Percentiles rank a stretch among this genome's conserved stretches.
These are phyloP conservation scores for Coturnix japonica DNA, from an alignment of 2,113 vertebrate genomes.

Conservation along the genomic window DNA sequence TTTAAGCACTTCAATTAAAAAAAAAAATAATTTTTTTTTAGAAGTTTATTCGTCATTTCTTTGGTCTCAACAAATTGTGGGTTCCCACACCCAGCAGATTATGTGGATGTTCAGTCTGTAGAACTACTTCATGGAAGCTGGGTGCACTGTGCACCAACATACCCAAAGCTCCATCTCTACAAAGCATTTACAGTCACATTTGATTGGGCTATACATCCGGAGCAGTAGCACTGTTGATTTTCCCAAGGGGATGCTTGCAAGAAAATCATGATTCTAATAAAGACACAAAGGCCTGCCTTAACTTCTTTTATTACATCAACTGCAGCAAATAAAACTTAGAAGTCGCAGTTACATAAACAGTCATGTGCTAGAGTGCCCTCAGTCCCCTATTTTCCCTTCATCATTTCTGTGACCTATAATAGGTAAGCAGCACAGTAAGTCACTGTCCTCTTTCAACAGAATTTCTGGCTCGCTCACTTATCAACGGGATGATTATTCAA, in stretches of 20 bases:
- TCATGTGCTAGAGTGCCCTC: neutral
- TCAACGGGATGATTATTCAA: slow-evolving; percentile 56
- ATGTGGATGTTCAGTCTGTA: neutral
- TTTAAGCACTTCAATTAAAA: neutral
- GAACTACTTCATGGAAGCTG: neutral
- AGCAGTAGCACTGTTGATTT: neutral
- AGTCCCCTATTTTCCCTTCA: neutral
- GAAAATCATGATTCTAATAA: slow-evolving; percentile 60
- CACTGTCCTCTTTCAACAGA: slow-evolving; percentile 38
- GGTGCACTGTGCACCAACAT: neutral
- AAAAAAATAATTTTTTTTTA: too few relatives aligned
- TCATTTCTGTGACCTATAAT: slow-evolving; percentile 44
- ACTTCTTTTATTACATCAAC: slow-evolving; percentile 11
- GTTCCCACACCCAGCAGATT: neutral
- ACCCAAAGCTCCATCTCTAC: neutral
- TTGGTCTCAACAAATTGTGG: neutral
- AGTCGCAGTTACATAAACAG: slow-evolving; percentile 42
- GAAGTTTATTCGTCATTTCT: neutral
- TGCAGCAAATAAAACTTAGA: slow-evolving; percentile 42
- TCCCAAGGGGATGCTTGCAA: slow-evolving; percentile 5
- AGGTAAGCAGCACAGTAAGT: slow-evolving; percentile 55
- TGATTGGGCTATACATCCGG: neutral
- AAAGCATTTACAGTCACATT: neutral
- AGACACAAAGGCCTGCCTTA: slow-evolving; percentile 5
- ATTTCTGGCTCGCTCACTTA: slow-evolving; percentile 43